Percentiles rank a stretch among this genome's conserved stretches.
phyloP scores from a whole-genome alignment of 2,797 vertebrate genomes.

The Pseudochaenichthys georgianus region DNA sequence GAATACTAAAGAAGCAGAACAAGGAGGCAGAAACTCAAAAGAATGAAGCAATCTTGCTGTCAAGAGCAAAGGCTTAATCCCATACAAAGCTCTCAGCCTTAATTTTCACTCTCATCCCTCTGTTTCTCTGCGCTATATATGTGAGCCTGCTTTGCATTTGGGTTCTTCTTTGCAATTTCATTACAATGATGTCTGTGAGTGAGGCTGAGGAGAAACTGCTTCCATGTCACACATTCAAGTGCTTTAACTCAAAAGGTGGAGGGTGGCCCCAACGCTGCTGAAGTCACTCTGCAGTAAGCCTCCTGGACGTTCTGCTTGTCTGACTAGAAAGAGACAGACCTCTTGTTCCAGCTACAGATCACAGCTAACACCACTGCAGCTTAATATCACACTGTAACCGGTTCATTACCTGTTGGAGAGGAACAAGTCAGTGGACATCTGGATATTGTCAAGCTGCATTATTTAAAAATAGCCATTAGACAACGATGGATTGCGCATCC shows the following conservation, averaged over 20 bases:
- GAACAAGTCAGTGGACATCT: neutral
- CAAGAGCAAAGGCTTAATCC: constrained; percentile 58
- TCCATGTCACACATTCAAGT: constrained; percentile 25
- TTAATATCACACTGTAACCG: neutral
- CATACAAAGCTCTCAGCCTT: constrained; percentile 44
- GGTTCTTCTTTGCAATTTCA: constrained; percentile 38
- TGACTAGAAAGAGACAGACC: constrained; percentile 29
- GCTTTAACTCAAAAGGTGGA: constrained; percentile 10
- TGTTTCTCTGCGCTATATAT: constrained; percentile 10
- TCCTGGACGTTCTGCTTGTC: constrained; percentile 1
- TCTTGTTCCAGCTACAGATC: constrained; percentile 18
- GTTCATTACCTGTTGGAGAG: constrained; percentile 9
- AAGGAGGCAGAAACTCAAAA: constrained; percentile 48
- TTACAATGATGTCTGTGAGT: constrained; percentile 21
- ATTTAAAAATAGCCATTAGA: constrained; percentile 5
- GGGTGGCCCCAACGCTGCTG: constrained; percentile 10
- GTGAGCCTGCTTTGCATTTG: constrained; percentile 24
- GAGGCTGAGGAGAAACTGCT: constrained; percentile 6
- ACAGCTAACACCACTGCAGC: neutral
- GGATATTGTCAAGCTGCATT: neutral
- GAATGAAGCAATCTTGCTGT: constrained; percentile 56
- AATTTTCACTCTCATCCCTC: constrained; percentile 35
- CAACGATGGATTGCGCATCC: neutral
- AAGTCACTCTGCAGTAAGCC: constrained; percentile 3
- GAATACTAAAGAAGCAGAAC: constrained; percentile 62